Evolutionary conservation across 53 echinoderm and acorn worm genomes (phyloP), one percentile per base, ranked within the genome.

Genomic region (Henricia sp.): DNA sequence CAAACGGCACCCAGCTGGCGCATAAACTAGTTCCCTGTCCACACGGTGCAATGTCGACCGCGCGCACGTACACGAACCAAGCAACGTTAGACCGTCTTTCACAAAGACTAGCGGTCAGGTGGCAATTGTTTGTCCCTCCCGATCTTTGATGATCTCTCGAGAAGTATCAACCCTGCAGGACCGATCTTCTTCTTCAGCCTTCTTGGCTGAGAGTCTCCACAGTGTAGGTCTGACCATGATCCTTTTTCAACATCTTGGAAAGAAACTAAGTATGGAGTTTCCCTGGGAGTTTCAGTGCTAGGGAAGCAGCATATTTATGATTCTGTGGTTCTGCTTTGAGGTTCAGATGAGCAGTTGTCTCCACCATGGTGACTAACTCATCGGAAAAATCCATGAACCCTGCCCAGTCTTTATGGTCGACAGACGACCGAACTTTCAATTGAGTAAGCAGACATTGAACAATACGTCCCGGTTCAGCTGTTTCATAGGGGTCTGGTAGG

Each of bases 311-410:
- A 57, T 76, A 76, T 58, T 58, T 53, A 54, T 75, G 75, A 57
- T 75, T 53, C 39, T 75, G 55, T 58, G 57, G 16, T 33, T 76
- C 58, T 40, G 55, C 13, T 23, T 54, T 37, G 41, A 68, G 38
- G 21, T 68, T 68, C 12, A 68, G 43, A 24, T 76, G 32, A 17
- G 20, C 57, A 19, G 0, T 38, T 4, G 77, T 76, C 35, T 76
- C 29, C 6, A 76, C 52, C 32, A 57, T 33, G 37, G 77, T 76
- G 39, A 57, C 58, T 20, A 76, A 38, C 57, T 76, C 77, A 34
- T 76, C 52, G 12, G 77, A 76, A 76, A n/a, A 76, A 37, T 76
- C 54, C 48, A 56, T 53, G 3, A 76, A 39, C 16, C 77, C 77
- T 38, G 77, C 77, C 63, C 78, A 78, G 78, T 78, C 78, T 14